Percentiles rank a stretch among this genome's conserved stretches.
Evolutionary conservation across 2,888 invertebrate species (phyloP).

Genomic region (Muschampia plurimacula): DNA sequence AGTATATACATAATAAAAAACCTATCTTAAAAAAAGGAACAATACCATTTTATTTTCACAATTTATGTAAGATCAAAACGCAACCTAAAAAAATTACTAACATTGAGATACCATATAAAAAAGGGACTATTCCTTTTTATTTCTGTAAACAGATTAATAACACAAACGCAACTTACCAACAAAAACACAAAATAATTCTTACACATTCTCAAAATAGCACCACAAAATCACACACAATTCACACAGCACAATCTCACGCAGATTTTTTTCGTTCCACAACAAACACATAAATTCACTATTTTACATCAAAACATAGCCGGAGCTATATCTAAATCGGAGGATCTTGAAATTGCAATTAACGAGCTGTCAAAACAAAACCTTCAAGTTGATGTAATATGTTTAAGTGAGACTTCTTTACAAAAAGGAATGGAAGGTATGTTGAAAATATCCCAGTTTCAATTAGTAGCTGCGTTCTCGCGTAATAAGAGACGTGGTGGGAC

Average conservation of each 20-base stretch:
- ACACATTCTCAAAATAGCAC: background rate
- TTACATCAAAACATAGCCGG: slow-evolving; percentile 40
- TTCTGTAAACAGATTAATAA: background rate
- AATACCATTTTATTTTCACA: no score
- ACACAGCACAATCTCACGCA: background rate
- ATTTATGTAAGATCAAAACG: no score
- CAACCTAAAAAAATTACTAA: background rate
- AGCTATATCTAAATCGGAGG: slow-evolving; percentile 29
- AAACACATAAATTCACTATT: slow-evolving; percentile 14
- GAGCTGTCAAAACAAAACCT: slow-evolving; percentile 16
- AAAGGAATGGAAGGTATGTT: background rate
- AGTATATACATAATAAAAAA: background rate
- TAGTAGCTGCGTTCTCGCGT: slow-evolving; percentile 7
- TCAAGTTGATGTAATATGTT: slow-evolving; percentile 25
- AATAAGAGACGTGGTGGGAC: slow-evolving; percentile 18
- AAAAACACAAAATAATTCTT: background rate
- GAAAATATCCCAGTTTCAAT: slow-evolving; percentile 18
- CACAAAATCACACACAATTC: background rate
- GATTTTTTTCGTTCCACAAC: slow-evolving; percentile 28
- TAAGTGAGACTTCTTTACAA: slow-evolving; percentile 37
- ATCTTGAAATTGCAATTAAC: slow-evolving; percentile 13
- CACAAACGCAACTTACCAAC: background rate
- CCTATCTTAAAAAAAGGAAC: background rate
- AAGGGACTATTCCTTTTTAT: background rate
- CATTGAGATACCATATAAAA: background rate